A percentile compares a stretch with the other conserved stretches of the same genome.
phyloP scores from a whole-genome alignment of 2,888 invertebrate species.

The Ochropleura leucogaster region DNA sequence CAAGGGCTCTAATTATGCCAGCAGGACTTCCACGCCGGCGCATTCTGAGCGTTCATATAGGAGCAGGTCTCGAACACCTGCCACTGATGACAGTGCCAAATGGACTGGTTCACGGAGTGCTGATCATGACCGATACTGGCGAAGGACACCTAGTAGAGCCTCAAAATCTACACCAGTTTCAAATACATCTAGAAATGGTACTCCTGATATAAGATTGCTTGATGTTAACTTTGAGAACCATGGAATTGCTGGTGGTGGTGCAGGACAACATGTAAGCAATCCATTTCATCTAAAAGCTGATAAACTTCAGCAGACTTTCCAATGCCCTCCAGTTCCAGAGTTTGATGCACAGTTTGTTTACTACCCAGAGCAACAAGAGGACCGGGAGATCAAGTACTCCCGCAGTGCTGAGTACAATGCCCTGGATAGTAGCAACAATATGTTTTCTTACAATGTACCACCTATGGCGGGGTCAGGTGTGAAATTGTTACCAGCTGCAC shows the following conservation, averaged over 20 bases:
- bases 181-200: conserved; percentile 77
- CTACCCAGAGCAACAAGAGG: conserved; percentile 83
- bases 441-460: conserved; percentile 71
- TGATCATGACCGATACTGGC: conserved; percentile 86
- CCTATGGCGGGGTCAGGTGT: conserved; percentile 69
- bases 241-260: conserved; percentile 68
- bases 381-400: conserved; percentile 86
- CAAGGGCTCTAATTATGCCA: conserved; percentile 82
- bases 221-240: conserved; percentile 79
- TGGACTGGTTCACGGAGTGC: conserved; percentile 78
- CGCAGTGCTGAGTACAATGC: conserved; percentile 85
- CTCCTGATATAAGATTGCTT: conserved; percentile 82
- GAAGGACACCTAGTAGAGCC: conserved; percentile 82
- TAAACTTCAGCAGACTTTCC: conserved; percentile 80
- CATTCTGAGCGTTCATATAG: conserved; percentile 85
- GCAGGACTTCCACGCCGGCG: conserved; percentile 84
- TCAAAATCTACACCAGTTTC: conserved; percentile 77
- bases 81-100: conserved; percentile 79
- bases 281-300: conserved; percentile 80
- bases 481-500: conserved; percentile 72
- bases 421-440: conserved; percentile 75
- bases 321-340: conserved; percentile 73
- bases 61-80: conserved; percentile 84
- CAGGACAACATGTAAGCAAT: conserved; percentile 72
- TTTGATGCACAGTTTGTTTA: conserved; percentile 82